Percentiles rank a stretch among this genome's conserved stretches.
phyloP scores from a whole-genome alignment of 1,140 invertebrate genomes.

The Atta texana region DNA sequence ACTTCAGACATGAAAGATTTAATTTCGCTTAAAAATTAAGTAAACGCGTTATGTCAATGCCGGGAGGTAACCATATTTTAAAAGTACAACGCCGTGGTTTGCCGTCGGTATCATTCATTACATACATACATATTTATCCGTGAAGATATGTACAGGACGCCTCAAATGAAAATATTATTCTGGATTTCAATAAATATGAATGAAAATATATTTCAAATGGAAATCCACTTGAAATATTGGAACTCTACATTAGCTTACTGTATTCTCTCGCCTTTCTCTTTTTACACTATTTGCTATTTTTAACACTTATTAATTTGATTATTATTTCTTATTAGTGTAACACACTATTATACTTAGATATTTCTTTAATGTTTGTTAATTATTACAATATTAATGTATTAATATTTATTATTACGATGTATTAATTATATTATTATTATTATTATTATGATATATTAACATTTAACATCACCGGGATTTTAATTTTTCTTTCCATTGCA shows the following conservation, averaged over 20 bases:
- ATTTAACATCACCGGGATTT: background rate
- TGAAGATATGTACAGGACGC: background rate
- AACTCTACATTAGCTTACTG: background rate
- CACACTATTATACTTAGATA: background rate
- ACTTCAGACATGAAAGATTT: background rate
- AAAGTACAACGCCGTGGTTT: background rate
- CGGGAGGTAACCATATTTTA: background rate
- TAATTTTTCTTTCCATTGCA: background rate
- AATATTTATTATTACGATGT: too few species aligned
- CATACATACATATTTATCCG: background rate
- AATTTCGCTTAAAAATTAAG: background rate
- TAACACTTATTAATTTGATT: slow-evolving; percentile 1
- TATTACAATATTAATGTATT: background rate
- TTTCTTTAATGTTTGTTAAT: background rate
- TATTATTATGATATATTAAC: too few species aligned
- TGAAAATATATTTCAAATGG: background rate
- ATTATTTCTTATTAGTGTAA: background rate
- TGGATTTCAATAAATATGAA: background rate
- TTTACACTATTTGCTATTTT: background rate
- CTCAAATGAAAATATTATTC: background rate
- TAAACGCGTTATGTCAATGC: background rate
- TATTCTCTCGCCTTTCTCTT: background rate
- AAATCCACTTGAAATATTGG: background rate
- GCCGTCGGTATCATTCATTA: slow-evolving; percentile 12
- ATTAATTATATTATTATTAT: too few species aligned